phyloP scores from a whole-genome alignment of 2,888 invertebrate genomes.

The Trichogramma evanescens region DNA sequence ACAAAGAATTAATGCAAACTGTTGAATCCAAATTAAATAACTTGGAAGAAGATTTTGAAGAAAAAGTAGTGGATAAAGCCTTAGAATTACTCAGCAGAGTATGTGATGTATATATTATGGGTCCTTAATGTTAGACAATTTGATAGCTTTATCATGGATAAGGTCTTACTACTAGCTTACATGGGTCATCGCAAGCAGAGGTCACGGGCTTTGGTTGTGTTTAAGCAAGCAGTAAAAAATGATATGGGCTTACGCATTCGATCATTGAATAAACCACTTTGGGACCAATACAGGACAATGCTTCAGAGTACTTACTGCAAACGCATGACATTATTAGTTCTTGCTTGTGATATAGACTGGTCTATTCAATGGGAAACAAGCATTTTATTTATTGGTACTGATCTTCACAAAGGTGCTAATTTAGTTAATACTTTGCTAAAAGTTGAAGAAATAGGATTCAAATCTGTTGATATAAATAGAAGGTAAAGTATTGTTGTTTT shows the following conservation, averaged over 20 bases:
- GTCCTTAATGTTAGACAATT: slow-evolving; percentile 27
- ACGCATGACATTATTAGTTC: slow-evolving; percentile 50
- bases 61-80: slow-evolving; percentile 30
- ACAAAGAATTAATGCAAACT: slow-evolving; percentile 27
- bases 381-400: slow-evolving; percentile 53
- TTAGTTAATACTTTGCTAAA: slow-evolving; percentile 62
- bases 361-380: slow-evolving; percentile 56
- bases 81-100: slow-evolving; percentile 33
- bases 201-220: slow-evolving; percentile 30
- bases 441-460: slow-evolving; percentile 69
- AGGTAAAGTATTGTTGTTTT: slow-evolving; percentile 48
- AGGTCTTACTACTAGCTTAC: slow-evolving; percentile 35
- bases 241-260: slow-evolving; percentile 12
- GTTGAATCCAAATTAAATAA: slow-evolving; percentile 29
- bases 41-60: slow-evolving; percentile 33
- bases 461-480: slow-evolving; percentile 51
- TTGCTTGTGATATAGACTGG: slow-evolving; percentile 52
- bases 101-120: slow-evolving; percentile 28
- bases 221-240: slow-evolving; percentile 30
- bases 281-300: slow-evolving; percentile 33
- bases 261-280: slow-evolving; percentile 22
- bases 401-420: slow-evolving; percentile 50
- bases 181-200: slow-evolving; percentile 42
- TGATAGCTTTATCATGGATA: slow-evolving; percentile 36
- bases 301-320: slow-evolving; percentile 35